A percentile compares a stretch with the other conserved stretches of the same genome.
Evolutionary conservation across 2,113 vertebrate genomes (phyloP).

Genomic region (Bufo bufo): DNA sequence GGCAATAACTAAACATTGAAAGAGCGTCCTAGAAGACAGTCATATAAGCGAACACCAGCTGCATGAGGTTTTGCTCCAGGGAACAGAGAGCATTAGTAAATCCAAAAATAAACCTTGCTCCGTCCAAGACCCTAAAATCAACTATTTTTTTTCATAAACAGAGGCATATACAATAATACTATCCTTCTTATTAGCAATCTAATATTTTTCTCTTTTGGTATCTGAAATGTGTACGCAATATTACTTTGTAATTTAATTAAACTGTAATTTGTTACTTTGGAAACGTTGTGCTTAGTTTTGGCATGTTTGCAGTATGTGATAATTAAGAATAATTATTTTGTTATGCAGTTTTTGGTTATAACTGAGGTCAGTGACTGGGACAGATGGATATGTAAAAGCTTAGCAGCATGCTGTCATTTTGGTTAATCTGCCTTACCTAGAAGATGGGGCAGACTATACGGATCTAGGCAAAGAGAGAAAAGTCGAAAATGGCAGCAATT

Average conservation of each 20-base stretch:
- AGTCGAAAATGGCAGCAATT: neutral
- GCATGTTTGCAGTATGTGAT: neutral
- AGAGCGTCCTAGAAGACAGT: neutral
- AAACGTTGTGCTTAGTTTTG: neutral
- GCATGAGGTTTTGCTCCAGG: neutral
- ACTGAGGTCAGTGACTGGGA: neutral
- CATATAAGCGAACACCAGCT: neutral
- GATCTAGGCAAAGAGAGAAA: neutral
- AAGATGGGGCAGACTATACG: neutral
- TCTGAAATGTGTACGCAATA: neutral
- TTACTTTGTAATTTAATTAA: neutral
- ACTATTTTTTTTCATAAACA: neutral
- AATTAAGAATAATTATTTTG: neutral
- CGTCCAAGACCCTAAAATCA: neutral
- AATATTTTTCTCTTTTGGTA: neutral
- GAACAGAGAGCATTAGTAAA: neutral
- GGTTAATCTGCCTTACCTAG: neutral
- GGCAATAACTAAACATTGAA: too few relatives aligned
- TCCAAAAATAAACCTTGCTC: neutral
- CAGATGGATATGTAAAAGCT: neutral
- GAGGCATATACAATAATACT: neutral
- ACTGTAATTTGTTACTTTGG: neutral
- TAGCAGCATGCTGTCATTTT: neutral
- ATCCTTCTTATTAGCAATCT: neutral
- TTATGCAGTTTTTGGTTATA: neutral